phyloP scores from a whole-genome alignment of 2,888 invertebrate genomes.

The Neuroscelio doddi region DNA sequence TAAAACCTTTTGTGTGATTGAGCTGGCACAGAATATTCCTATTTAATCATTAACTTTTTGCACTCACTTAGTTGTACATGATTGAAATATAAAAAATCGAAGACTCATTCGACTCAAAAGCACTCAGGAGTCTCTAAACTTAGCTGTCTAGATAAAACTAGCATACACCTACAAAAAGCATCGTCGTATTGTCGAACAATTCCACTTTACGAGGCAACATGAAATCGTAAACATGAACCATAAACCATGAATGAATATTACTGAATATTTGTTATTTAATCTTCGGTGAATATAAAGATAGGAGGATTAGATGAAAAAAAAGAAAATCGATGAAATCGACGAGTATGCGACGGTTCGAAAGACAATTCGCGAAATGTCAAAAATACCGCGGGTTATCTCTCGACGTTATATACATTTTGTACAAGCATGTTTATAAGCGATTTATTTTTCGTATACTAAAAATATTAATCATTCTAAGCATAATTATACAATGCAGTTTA shows the following conservation, averaged over 20 bases:
- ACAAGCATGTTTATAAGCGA: too few relatives aligned
- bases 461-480: too few relatives aligned
- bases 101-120: not conserved
- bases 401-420: too few relatives aligned
- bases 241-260: slow-evolving; percentile 55
- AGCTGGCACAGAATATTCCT: too few relatives aligned
- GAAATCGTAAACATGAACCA: slow-evolving; percentile 62
- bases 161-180: slow-evolving; percentile 19
- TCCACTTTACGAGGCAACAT: slow-evolving; percentile 60
- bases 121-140: slow-evolving; percentile 2
- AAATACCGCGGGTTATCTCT: too few relatives aligned
- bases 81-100: too few relatives aligned
- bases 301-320: slow-evolving; percentile 11
- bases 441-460: too few relatives aligned
- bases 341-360: not conserved
- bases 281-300: slow-evolving; percentile 38
- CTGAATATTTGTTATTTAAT: slow-evolving; percentile 56
- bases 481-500: too few relatives aligned
- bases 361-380: not conserved
- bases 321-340: slow-evolving; percentile 20
- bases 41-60: too few relatives aligned
- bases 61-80: too few relatives aligned
- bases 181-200: slow-evolving; percentile 52
- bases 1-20: too few relatives aligned
- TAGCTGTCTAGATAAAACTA: slow-evolving; percentile 11